A percentile compares a stretch with the other conserved stretches of the same genome.
phyloP scores from a whole-genome alignment of 2,113 vertebrate genomes.

The Myotis davidii region DNA sequence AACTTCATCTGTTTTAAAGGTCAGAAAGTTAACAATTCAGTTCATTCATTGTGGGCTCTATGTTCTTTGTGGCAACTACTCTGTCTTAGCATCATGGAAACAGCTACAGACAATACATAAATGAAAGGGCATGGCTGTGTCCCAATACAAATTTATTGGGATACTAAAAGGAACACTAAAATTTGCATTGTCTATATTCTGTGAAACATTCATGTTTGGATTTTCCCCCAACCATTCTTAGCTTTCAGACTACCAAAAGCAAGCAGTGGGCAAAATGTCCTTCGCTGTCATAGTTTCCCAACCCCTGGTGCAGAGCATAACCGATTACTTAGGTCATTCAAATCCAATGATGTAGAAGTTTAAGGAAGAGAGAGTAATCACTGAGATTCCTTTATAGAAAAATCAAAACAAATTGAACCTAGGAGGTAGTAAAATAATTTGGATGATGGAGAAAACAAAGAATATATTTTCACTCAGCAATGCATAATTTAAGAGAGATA shows the following conservation, averaged over 20 bases:
- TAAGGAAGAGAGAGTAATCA: not conserved
- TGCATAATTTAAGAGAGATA: not conserved
- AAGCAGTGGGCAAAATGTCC: not conserved
- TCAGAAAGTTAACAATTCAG: slow-evolving; percentile 21
- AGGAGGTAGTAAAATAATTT: not conserved
- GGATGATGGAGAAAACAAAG: not conserved
- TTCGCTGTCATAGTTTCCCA: not conserved
- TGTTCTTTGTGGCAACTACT: not conserved
- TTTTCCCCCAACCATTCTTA: not conserved
- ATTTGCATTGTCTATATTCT: not conserved
- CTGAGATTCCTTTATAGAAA: not conserved
- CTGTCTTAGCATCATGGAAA: not conserved
- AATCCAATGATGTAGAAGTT: not conserved
- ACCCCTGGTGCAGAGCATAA: not conserved
- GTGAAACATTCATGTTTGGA: not conserved
- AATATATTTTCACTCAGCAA: not conserved
- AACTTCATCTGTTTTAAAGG: not conserved
- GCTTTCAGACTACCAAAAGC: not conserved
- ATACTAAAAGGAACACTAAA: not conserved
- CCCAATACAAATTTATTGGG: not conserved
- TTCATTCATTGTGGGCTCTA: not conserved
- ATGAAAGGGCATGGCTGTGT: not conserved
- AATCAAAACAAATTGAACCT: not conserved
- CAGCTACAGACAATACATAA: not conserved
- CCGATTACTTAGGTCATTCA: not conserved